Base-by-base conservation (phyloP, 2,113 vertebrate species). In the Vanacampus margaritifer region DNA sequence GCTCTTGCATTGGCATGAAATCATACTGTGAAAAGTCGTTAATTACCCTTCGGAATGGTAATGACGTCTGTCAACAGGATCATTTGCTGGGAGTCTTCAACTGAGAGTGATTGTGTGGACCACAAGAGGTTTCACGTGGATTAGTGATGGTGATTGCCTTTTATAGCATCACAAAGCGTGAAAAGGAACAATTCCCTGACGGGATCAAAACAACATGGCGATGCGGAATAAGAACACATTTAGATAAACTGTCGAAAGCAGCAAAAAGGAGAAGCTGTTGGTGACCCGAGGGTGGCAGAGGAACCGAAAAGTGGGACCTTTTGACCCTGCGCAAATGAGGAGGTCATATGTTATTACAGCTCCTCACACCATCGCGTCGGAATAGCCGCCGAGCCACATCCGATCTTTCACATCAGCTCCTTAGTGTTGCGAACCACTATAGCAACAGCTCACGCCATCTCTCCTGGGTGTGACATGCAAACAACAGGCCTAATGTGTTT, bases 1-100 rank as follows among this genome's bases (percentile, higher is more conserved):
- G 64, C 71, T 58, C 53, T 65, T 71, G 9, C 73, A 76, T 81
- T 71, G 79, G 50, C 65, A 41, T 62, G 71, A 78, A 83, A 81
- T 84, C 68, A 62, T 56, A 6, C 69, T 28, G 68, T 73, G 72
- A 62, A 82, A 82, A 82, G 24, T 24, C 68, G 79, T 75, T 77
- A 80, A 85, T 84, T 80, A 74, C 63, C 39, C 64, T 62, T 71
- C 65, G 21, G 28, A 80, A 77, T 70, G 73, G 67, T 83, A 86
- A 84, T 83, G 80, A 83, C 69, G 81, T 78, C 81, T 79, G 76
- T 79, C 79, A 85, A 86, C 72, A 82, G 70, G 63, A 75, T 84
- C 57, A 79, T 85, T 86, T 21, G 13, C 68, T 66, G 74, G 57
- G 63, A 77, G 75, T 74, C 69, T 80, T 75, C 61, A 67, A 78